Base-by-base conservation (phyloP, 2,888 invertebrate species). In the Caradrina kadenii region DNA sequence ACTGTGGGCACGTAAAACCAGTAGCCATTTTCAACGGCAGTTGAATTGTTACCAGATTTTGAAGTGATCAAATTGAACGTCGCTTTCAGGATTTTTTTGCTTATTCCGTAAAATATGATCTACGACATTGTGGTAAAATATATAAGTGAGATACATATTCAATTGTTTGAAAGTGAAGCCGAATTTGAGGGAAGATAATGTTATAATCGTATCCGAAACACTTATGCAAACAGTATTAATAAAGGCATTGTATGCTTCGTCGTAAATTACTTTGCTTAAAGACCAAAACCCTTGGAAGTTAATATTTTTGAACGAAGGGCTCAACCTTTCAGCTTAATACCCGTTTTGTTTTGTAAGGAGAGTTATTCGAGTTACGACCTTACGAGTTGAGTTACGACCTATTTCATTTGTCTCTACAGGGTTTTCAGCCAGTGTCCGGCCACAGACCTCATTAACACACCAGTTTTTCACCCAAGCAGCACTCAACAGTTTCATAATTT, bases 401-500 rank as follows among this genome's bases (percentile, higher is more conserved):
- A 59, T 63, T 84, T 82, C 61, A 69, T 78, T 69, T 84, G 72
- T 73, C 69, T 84, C 63, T 73, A 79, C 39, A 62, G 39, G 52
- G 79, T 50, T 61, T 81, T 69, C 78, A 59, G 53, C 48, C 65
- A 70, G 70, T 83, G 64, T 69, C 54, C 55, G 68, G 39, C 63
- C 53, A 31, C 58, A 63, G 63, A 56, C 49, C 75, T 83, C 79
- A 83, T 81, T 78, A 83, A 66, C 54, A 82, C 63, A 63, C 63
- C 56, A 72, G 72, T 81, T 83, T 78, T 81, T 69, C 71, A 72
- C 45, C 70, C 58, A 13, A 64, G 72, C 71, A 48, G 21, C 76
- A 63, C 71, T 80, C 69, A 49, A 80, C 81, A 60, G 58, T 73
- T 69, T 83, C 60, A 71, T 83, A 76, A 82, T 70, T 82, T 63